Conservation (phyloP, 2,797 vertebrate species). For the Ctenochaetus hawaiiensis region DNA sequence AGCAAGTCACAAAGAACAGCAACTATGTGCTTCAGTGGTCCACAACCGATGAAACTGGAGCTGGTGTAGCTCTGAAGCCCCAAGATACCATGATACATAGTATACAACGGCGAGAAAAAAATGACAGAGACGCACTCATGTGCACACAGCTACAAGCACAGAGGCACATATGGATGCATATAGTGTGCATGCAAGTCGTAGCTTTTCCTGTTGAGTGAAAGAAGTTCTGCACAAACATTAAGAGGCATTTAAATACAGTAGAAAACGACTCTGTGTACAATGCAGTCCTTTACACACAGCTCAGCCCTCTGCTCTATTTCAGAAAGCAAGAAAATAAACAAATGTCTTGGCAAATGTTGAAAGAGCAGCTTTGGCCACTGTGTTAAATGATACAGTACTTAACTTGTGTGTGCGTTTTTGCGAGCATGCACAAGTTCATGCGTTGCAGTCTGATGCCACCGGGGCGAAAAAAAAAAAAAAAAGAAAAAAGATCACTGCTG, state of each 20-base stretch:
- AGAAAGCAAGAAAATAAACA: slow-evolving; percentile 15
- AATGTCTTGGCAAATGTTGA: neutral
- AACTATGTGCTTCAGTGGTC: slow-evolving; percentile 86
- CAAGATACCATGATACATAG: slow-evolving; percentile 59
- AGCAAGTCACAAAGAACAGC: slow-evolving; percentile 79
- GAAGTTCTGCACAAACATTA: slow-evolving; percentile 8
- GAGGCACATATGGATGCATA: slow-evolving; percentile 13
- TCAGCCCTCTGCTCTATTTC: neutral
- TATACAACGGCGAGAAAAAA: slow-evolving; percentile 54
- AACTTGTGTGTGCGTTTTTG: slow-evolving; percentile 21
- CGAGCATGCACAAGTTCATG: slow-evolving; percentile 17
- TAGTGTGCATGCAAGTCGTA: neutral
- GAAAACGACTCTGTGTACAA: neutral
- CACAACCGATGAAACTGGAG: slow-evolving; percentile 77
- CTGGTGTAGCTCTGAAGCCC: slow-evolving; percentile 66
- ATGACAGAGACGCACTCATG: slow-evolving; percentile 33
- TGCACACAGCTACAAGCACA: slow-evolving; percentile 31
- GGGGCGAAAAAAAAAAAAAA: slow-evolving; percentile 23
- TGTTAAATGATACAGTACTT: slow-evolving; percentile 11
- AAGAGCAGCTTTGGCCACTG: slow-evolving; percentile 1
- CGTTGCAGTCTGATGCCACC: slow-evolving; percentile 3
- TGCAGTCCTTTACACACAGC: neutral
- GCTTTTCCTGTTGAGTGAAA: slow-evolving; percentile 5
- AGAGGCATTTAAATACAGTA: slow-evolving; percentile 8
- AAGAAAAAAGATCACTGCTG: slow-evolving; percentile 49